Base-by-base conservation (phyloP, 1,140 invertebrate species). In the Notospermus geniculatus region DNA sequence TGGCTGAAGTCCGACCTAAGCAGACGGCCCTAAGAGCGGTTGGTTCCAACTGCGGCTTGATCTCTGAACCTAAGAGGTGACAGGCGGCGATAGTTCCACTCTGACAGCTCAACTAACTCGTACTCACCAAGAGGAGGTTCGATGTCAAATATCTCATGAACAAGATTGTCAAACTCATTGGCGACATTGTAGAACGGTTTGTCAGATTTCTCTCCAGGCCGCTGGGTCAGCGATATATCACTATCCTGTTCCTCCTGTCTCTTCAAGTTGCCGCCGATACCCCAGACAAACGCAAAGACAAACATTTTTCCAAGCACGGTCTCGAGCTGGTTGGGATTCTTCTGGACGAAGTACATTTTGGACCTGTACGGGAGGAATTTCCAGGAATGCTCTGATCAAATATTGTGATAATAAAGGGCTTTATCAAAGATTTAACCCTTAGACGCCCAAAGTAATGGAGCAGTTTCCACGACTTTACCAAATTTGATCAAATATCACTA, bases 121-220 rank as follows among this genome's bases (percentile, higher is more conserved):
- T 17, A 63, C 67, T 69, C 59, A 80, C 77, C 78, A 2, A 77
- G 54, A 30, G 75, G 74, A 30, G 84, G 82, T 71, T 86, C 85
- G 1, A 85, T 83, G 46, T 88, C 86, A 77, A 91, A 90, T 65
- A 89, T 84, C 39, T 86, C 78, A 64, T 84, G 84, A 5, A 90
- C 83, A 71, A 87, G 86, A 23, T 83, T 79, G 73, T 92, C 90
- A 71, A 90, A 90, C 46, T 83, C 81, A 30, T 86, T 84, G 52
- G 88, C 84, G 39, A 87, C 87, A 15, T 74, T 84, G 28, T 87
- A 86, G 2, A 72, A 73, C 66, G 90, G 88, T 1, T 28, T 17
- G 11, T 70, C 50, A 25, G 41, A 29, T 50, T 50, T 59, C 62
- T 5, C 71, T 60, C 17, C 68, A 62, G 50, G 60, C 70, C 46